Base-by-base conservation (phyloP, 1,140 invertebrate genomes). In the Cyrtorhinus lividipennis region DNA sequence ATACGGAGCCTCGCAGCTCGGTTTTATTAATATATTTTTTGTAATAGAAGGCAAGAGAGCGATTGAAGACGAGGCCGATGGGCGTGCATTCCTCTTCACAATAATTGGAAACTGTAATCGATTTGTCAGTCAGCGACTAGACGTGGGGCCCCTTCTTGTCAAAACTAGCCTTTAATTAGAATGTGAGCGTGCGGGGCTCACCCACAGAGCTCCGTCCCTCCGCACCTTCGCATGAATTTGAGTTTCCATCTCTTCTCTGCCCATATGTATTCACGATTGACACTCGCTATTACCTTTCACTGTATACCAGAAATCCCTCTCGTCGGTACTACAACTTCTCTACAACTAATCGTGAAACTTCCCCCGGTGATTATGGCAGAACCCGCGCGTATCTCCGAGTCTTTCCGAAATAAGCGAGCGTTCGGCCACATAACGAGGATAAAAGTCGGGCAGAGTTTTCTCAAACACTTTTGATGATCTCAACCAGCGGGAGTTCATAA, bases 101-200 rank as follows among this genome's bases (percentile, higher is more conserved):
- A 59, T 59, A 59, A 59, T 59, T 59, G 58, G 58, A 59, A 59
- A 59, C 58, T 30, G 58, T 59, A 59, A 59, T 59, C 58, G 58
- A 59, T 59, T 59, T 59, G 58, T 59, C 58, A 59, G 58, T 59
- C 58, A 59, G 26, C 13, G 27, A 24, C 24, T 30, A 59, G 58
- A 59, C 58, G 58, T 30, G 24, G 58, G 48, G 8, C 48, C 48
- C 48, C 48, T 24, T 26, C 58, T 27, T 59, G 58, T 59, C 58
- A 59, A 59, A 59, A 59, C 58, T 59, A 59, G 27, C 58, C 58
- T 59, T 59, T 59, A 59, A 59, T 59, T 59, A 59, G 58, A 59
- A 59, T 59, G 27, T 59, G 58, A 27, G n/a, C 58, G 58, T 59
- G 58, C 58, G n/a, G 10, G 27, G 58, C 58, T 59, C 58, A 59